Conservation (phyloP, 2,888 invertebrate genomes). For the Pilophorus perplexus region DNA sequence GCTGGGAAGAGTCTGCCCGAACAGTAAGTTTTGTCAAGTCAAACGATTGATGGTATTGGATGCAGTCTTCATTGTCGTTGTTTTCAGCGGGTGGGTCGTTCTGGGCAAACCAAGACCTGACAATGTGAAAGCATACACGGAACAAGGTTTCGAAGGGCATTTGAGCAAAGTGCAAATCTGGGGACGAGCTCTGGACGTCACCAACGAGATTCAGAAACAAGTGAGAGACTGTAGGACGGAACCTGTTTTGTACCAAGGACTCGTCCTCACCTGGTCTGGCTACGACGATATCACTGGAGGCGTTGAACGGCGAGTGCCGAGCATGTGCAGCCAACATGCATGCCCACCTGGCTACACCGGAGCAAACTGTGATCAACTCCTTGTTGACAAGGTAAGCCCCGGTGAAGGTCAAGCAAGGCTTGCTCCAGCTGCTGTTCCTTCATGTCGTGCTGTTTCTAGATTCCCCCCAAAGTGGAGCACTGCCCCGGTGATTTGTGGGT, state of each 20-base stretch:
- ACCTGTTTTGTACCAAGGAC: slow-evolving; percentile 80
- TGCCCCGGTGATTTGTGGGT: slow-evolving; percentile 95
- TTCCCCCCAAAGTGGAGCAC: slow-evolving; percentile 80
- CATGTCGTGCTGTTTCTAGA: too few relatives aligned
- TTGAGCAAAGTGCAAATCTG: slow-evolving; percentile 92
- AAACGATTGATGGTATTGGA: too few relatives aligned
- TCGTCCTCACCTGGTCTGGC: slow-evolving; percentile 89
- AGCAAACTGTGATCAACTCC: slow-evolving; percentile 76
- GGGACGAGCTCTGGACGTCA: slow-evolving; percentile 86
- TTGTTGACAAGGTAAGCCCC: slow-evolving; percentile 65
- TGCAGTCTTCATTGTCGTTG: too few relatives aligned
- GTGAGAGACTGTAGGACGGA: slow-evolving; percentile 86
- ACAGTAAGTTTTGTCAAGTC: slow-evolving; percentile 74
- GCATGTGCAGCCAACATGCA: slow-evolving; percentile 83
- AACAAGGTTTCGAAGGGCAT: slow-evolving; percentile 92
- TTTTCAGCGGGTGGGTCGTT: slow-evolving; percentile 81
- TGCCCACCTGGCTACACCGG: slow-evolving; percentile 88
- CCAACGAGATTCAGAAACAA: slow-evolving; percentile 89
- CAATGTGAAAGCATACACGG: slow-evolving; percentile 72
- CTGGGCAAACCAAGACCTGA: slow-evolving; percentile 84
- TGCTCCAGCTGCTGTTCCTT: too few relatives aligned
- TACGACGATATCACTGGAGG: slow-evolving; percentile 86
- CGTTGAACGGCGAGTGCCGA: slow-evolving; percentile 86
- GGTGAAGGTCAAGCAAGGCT: too few relatives aligned
- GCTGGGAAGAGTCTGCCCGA: slow-evolving; percentile 76